These are phyloP conservation scores for Leguminivora glycinivorella DNA, from an alignment of 1,140 invertebrate genomes.

Conservation along the genomic window DNA sequence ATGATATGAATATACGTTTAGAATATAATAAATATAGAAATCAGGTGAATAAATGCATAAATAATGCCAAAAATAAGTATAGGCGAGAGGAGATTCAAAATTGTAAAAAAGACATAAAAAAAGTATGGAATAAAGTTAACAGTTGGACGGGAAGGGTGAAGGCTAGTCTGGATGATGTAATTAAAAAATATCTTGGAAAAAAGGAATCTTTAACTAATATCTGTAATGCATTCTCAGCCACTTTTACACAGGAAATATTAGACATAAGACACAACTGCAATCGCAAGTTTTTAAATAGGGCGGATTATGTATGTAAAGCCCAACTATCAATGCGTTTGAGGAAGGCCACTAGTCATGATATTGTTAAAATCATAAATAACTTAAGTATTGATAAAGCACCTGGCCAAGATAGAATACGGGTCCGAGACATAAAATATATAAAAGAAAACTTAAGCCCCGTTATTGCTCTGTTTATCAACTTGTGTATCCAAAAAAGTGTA, in stretches of 20 bases:
- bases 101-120: slow-evolving; percentile 42
- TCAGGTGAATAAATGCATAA: slow-evolving; percentile 43
- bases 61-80: slow-evolving; percentile 42
- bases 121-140: slow-evolving; percentile 42
- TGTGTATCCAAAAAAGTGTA: slow-evolving; percentile 27
- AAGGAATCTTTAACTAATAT: slow-evolving; percentile 31
- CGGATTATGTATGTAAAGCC: slow-evolving; percentile 32
- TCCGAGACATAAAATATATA: slow-evolving; percentile 32
- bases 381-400: slow-evolving; percentile 31
- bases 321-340: slow-evolving; percentile 36
- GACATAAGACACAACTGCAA: slow-evolving; percentile 37
- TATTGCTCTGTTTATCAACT: slow-evolving; percentile 32
- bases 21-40: slow-evolving; percentile 44
- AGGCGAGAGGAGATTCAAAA: slow-evolving; percentile 33
- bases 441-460: slow-evolving; percentile 16
- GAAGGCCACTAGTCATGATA: slow-evolving; percentile 21
- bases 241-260: slow-evolving; percentile 39
- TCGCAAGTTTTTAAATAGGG: slow-evolving; percentile 35
- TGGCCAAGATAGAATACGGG: slow-evolving; percentile 32
- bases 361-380: slow-evolving; percentile 34
- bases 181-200: slow-evolving; percentile 38
- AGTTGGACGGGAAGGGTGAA: slow-evolving; percentile 37
- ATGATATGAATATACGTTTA: slow-evolving; percentile 34
- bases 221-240: slow-evolving; percentile 32
- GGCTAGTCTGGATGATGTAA: slow-evolving; percentile 36